Evolutionary conservation across 1,140 invertebrate species (phyloP).

Genomic region (Dreissena polymorpha): DNA sequence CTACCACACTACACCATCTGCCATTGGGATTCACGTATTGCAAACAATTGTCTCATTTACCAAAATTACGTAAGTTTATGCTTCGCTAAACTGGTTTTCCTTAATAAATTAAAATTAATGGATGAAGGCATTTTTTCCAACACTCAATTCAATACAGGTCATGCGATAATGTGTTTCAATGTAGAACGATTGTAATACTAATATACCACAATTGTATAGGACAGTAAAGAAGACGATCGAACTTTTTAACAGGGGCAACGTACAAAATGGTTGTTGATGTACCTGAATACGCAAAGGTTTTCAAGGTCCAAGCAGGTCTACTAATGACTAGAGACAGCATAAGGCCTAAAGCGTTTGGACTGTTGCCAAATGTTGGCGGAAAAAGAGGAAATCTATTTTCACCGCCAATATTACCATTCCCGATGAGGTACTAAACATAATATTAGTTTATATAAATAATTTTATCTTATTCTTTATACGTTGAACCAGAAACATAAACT

Average conservation of each 20-base stretch:
- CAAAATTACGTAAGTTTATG: no score
- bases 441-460: no score
- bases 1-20: background rate
- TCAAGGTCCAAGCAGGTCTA: background rate
- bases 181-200: no score
- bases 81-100: no score
- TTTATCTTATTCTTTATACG: no score
- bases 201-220: no score
- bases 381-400: conserved; percentile 45
- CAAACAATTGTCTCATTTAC: no score
- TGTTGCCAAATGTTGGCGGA: conserved; percentile 43
- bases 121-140: no score
- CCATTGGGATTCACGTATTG: background rate
- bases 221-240: no score
- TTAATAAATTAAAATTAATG: background rate
- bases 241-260: conserved; percentile 1
- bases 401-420: conserved; percentile 37
- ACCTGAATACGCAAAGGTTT: conserved; percentile 34
- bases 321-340: background rate
- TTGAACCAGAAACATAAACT: no score
- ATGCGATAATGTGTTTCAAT: no score
- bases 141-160: no score
- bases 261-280: conserved; percentile 37
- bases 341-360: background rate
- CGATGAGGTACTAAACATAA: conserved; percentile 1